phyloP scores from a whole-genome alignment of 2,888 invertebrate genomes.

The Microdon myrmicae region DNA sequence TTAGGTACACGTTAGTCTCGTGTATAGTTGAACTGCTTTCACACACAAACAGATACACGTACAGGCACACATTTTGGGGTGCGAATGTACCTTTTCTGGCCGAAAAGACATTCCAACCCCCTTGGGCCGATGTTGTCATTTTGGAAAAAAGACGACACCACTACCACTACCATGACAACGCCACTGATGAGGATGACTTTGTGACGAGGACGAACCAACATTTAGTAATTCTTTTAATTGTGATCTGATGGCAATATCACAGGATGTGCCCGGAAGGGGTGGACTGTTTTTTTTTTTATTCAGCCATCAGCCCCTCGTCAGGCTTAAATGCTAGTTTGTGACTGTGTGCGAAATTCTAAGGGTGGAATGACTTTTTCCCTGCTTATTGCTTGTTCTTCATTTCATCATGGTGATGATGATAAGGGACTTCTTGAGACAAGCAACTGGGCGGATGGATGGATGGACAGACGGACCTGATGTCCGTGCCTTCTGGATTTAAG shows the following conservation, averaged over 20 bases:
- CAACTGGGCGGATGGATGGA: constrained; percentile 14
- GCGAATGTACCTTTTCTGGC: constrained; percentile 25
- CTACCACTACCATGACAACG: not conserved
- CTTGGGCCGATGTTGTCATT: constrained; percentile 38
- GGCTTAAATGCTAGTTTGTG: constrained; percentile 8
- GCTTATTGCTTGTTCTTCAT: constrained; percentile 34
- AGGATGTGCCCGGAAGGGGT: constrained; percentile 50
- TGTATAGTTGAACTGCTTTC: constrained; percentile 9
- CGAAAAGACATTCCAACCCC: constrained; percentile 43
- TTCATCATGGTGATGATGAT: constrained; percentile 51
- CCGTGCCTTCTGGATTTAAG: too few species aligned
- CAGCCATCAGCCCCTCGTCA: constrained; percentile 4
- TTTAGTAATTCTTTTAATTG: constrained; percentile 53
- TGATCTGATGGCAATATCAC: constrained; percentile 52
- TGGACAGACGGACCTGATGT: too few species aligned
- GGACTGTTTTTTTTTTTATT: constrained; percentile 37
- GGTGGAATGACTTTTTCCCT: constrained; percentile 8
- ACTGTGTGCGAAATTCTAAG: constrained; percentile 14
- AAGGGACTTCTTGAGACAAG: constrained; percentile 28
- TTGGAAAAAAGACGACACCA: not conserved
- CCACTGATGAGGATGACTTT: constrained; percentile 23
- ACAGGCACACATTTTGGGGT: constrained; percentile 25
- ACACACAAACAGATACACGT: constrained; percentile 25
- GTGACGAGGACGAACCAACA: constrained; percentile 32
- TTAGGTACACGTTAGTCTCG: constrained; percentile 59